A percentile compares a stretch with the other conserved stretches of the same genome.
Evolutionary conservation across 1,140 invertebrate species (phyloP).

Genomic region (Drosophila asahinai): DNA sequence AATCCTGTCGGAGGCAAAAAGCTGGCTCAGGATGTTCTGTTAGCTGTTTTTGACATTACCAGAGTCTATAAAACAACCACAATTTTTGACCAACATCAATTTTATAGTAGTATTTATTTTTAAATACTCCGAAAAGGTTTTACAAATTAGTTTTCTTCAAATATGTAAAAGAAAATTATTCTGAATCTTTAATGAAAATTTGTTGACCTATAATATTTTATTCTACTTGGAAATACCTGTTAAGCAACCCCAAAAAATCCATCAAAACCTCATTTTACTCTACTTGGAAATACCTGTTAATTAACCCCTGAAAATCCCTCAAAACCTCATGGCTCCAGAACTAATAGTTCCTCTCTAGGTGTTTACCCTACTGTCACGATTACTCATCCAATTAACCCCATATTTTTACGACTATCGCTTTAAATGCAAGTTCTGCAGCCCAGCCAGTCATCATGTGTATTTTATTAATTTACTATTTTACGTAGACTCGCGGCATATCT

Average conservation of each 20-base stretch:
- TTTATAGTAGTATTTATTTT: too few species aligned
- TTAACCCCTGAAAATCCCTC: too few species aligned
- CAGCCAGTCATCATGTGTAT: slow-evolving; percentile 5
- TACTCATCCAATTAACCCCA: slow-evolving; percentile 29
- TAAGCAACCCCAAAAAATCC: background rate
- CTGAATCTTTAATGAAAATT: background rate
- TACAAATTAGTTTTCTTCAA: too few species aligned
- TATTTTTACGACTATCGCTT: background rate
- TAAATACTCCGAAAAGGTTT: too few species aligned
- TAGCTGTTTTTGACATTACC: too few species aligned
- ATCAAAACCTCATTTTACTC: background rate
- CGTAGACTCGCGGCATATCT: slow-evolving; percentile 1
- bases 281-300: background rate
- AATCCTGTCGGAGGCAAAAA: too few species aligned
- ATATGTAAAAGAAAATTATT: too few species aligned
- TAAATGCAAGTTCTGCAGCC: background rate
- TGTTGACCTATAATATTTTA: background rate
- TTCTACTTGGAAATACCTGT: background rate
- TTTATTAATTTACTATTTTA: slow-evolving; percentile 42
- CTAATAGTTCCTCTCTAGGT: background rate
- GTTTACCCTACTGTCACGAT: background rate
- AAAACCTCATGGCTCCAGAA: background rate
- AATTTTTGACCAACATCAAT: too few species aligned
- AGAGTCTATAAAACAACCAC: too few species aligned
- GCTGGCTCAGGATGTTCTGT: too few species aligned